Conservation (phyloP, 2,888 invertebrate genomes). For the Alentia gelatinosa region DNA sequence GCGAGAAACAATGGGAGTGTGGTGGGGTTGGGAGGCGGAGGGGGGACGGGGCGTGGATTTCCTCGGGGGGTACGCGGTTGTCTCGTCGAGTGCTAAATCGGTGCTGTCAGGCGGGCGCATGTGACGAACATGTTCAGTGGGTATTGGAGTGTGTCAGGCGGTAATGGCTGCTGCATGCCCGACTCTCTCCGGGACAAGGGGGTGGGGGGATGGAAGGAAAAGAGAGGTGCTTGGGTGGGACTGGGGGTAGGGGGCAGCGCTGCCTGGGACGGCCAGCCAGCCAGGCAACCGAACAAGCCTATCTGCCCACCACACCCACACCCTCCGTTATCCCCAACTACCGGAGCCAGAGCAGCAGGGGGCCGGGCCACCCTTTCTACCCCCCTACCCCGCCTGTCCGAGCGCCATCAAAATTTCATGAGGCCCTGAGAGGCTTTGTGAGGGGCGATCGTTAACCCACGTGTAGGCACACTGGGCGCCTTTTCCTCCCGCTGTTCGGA, state of each 20-base stretch:
- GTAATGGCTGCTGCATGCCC: background rate
- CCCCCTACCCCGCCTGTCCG: background rate
- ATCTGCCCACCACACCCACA: background rate
- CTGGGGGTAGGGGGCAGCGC: background rate
- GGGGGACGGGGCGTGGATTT: background rate
- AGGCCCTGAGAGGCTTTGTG: constrained; percentile 42
- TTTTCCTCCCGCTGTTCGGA: background rate
- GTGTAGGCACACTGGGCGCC: background rate
- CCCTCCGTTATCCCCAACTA: background rate
- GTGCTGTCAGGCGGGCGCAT: constrained; percentile 33
- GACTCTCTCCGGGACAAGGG: background rate
- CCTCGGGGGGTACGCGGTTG: background rate
- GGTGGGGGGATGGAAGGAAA: background rate
- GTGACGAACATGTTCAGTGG: constrained; percentile 5
- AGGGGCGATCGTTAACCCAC: constrained; percentile 22
- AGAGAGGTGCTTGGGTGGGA: background rate
- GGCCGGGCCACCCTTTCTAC: background rate
- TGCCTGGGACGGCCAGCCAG: background rate
- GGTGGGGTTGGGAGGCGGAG: background rate
- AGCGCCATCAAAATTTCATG: constrained; percentile 41
- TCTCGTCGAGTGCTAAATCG: constrained; percentile 32
- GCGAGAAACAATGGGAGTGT: background rate
- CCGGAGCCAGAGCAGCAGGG: constrained; percentile 28
- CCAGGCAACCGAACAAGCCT: background rate
- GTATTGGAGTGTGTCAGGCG: constrained; percentile 27